A percentile compares a stretch with the other conserved stretches of the same genome.
Evolutionary conservation across 2,797 vertebrate species (phyloP).

Genomic region (Megalops cyprinoides): DNA sequence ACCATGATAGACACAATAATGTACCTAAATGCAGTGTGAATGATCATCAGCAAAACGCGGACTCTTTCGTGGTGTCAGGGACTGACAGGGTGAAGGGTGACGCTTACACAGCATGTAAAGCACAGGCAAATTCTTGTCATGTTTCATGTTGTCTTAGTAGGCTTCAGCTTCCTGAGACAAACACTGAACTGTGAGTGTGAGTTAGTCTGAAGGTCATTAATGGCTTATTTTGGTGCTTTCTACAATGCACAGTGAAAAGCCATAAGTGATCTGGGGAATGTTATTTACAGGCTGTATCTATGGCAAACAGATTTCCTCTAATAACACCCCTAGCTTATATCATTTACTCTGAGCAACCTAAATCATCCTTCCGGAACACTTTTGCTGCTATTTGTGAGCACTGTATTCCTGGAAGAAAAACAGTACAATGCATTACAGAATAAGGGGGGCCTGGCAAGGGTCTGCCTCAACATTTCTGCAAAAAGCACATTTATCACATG

Average conservation of each 20-base stretch:
- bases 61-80: too few relatives aligned
- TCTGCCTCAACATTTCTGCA: too few relatives aligned
- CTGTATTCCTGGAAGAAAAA: conserved; percentile 14
- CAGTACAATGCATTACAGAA: neutral
- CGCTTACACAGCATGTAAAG: too few relatives aligned
- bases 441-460: neutral
- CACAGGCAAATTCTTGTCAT: too few relatives aligned
- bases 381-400: neutral
- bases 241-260: neutral
- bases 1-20: too few relatives aligned
- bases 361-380: conserved; percentile 15
- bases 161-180: neutral
- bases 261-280: neutral
- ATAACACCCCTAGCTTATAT: conserved; percentile 1
- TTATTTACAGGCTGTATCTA: conserved; percentile 19
- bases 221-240: neutral
- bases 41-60: too few relatives aligned
- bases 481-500: neutral
- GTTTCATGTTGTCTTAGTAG: too few relatives aligned
- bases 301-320: conserved; percentile 20
- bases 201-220: neutral
- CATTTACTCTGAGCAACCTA: conserved; percentile 7
- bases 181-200: neutral
- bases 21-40: too few relatives aligned
- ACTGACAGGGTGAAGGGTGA: too few relatives aligned